These are phyloP conservation scores for Pyrrhosoma nymphula DNA, from an alignment of 2,888 invertebrate genomes.

Conservation along the genomic window DNA sequence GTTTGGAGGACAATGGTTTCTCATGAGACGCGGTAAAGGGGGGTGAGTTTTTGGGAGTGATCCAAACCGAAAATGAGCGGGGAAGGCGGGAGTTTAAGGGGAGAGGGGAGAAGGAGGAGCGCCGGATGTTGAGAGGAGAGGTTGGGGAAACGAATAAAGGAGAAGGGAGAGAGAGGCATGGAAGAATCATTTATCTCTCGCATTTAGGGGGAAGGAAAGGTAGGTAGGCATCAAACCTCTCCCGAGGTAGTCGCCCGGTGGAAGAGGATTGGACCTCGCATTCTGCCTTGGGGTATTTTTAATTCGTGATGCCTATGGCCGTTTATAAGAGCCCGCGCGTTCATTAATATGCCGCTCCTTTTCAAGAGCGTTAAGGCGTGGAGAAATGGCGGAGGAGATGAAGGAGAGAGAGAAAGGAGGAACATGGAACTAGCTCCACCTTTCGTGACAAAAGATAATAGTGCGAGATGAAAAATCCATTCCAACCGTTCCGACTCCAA, in stretches of 20 bases:
- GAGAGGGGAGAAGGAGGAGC: background rate
- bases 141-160: background rate
- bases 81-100: background rate
- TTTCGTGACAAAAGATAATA: background rate
- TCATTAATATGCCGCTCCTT: constrained; percentile 17
- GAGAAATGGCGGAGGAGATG: background rate
- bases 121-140: background rate
- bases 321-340: background rate
- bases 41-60: background rate
- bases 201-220: background rate
- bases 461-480: background rate
- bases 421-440: background rate
- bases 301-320: constrained; percentile 26
- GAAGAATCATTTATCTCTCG: constrained; percentile 44
- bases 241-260: constrained; percentile 19
- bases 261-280: constrained; percentile 16
- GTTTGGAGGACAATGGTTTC: background rate
- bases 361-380: constrained; percentile 6
- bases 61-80: background rate
- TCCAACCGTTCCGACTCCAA: background rate
- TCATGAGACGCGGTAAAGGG: background rate
- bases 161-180: background rate
- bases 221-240: background rate
- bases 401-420: constrained; percentile 1
- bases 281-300: constrained; percentile 1